Percentiles rank a stretch among this genome's conserved stretches.
These are phyloP conservation scores for Chelonus formosanus DNA, from an alignment of 2,888 invertebrate species.

Conservation along the genomic window DNA sequence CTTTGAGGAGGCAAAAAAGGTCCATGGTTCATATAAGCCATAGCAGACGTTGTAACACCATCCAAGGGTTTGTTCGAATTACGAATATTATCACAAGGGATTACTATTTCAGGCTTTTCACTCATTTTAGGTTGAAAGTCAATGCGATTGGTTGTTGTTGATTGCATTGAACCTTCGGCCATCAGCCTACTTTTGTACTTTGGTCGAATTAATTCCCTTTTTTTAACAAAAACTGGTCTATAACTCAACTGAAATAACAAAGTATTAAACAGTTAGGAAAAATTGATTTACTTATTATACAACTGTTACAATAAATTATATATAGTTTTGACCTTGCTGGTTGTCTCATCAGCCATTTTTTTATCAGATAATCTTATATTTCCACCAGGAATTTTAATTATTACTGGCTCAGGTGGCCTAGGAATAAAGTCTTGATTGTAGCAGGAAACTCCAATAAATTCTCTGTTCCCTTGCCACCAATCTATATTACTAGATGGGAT, in stretches of 20 bases:
- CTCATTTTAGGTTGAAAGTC: conserved; percentile 55
- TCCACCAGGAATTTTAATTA: no score
- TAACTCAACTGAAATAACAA: conserved; percentile 56
- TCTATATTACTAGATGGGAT: no score
- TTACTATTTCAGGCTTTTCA: conserved; percentile 47
- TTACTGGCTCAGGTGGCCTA: no score
- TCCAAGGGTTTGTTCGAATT: conserved; percentile 53
- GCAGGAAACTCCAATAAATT: no score
- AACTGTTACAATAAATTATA: no score
- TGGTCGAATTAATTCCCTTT: conserved; percentile 54
- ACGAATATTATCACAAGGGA: conserved; percentile 58
- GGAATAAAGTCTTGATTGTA: no score
- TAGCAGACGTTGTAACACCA: conserved; percentile 53
- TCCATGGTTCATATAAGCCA: conserved; percentile 58
- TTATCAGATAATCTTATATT: no score
- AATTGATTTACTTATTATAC: no score
- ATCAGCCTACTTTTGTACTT: conserved; percentile 48
- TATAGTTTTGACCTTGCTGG: no score
- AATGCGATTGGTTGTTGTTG: conserved; percentile 56
- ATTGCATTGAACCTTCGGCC: conserved; percentile 54
- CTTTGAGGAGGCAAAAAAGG: conserved; percentile 47
- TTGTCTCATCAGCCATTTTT: no score
- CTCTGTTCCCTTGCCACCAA: no score
- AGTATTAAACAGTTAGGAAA: neutral
- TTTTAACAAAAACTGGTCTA: conserved; percentile 52